A percentile compares a stretch with the other conserved stretches of the same genome.
Conservation (phyloP, 2,113 vertebrate species). For the Eonycteris spelaea region DNA sequence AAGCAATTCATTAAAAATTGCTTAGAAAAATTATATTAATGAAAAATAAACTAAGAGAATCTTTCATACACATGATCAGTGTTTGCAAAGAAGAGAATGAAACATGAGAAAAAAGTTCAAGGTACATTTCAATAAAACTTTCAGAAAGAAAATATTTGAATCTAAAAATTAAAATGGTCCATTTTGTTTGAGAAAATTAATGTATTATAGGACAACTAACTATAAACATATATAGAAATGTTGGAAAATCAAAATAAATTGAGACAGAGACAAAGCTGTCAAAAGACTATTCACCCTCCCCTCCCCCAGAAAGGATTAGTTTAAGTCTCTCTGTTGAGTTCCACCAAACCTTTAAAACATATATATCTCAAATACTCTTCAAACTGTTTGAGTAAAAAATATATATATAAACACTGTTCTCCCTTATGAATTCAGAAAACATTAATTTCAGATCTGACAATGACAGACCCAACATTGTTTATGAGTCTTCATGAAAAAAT, state of each 20-base stretch:
- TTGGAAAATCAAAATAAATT: not conserved
- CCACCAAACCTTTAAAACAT: not conserved
- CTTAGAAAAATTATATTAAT: not conserved
- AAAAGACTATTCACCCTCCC: not conserved
- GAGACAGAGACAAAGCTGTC: not conserved
- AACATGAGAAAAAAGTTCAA: not conserved
- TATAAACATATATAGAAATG: not conserved
- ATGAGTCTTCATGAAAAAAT: not conserved
- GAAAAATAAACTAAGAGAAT: not conserved
- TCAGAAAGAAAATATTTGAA: conserved; percentile 6
- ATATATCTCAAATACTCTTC: not conserved
- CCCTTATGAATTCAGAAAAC: not conserved
- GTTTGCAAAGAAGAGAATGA: not conserved
- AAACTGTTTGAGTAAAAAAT: not conserved
- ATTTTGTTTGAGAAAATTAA: not conserved
- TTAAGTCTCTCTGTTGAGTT: not conserved
- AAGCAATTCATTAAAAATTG: not conserved
- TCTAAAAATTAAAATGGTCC: not conserved
- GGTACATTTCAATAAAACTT: not conserved
- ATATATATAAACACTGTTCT: not conserved
- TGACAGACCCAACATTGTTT: not conserved
- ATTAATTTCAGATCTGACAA: not conserved
- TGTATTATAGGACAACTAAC: not conserved
- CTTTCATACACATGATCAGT: not conserved
- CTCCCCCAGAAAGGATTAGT: not conserved